Conservation (phyloP, 2,888 invertebrate species). For the Ophonus ardosiacus region DNA sequence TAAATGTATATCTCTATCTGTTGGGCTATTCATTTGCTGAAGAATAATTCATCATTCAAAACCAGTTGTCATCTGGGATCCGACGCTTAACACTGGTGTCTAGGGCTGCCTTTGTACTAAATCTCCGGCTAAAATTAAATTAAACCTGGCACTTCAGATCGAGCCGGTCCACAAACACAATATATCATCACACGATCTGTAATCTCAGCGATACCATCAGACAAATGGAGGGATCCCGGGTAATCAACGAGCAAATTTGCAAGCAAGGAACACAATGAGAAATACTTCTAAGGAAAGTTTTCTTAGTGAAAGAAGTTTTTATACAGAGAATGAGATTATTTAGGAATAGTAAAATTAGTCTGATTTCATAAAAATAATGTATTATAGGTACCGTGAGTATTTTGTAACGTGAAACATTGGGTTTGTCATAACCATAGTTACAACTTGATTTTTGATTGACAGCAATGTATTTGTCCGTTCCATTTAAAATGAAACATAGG, state of each 20-base stretch:
- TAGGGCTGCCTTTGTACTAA: constrained; percentile 50
- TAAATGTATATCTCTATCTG: too few species aligned
- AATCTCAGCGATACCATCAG: neutral
- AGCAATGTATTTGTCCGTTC: too few species aligned
- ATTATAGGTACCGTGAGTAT: too few species aligned
- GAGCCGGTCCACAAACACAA: constrained; percentile 37
- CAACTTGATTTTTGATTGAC: too few species aligned
- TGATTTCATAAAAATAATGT: too few species aligned
- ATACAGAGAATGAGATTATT: too few species aligned
- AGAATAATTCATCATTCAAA: neutral
- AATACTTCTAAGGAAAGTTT: neutral
- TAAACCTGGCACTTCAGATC: constrained; percentile 57
- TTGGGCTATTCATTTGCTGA: neutral
- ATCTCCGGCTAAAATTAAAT: constrained; percentile 58
- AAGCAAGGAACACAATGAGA: neutral
- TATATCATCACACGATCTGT: constrained; percentile 39
- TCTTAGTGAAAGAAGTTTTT: too few species aligned
- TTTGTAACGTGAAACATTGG: too few species aligned
- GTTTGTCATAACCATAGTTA: too few species aligned
- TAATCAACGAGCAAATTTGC: neutral
- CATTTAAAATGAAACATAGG: too few species aligned
- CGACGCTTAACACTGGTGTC: neutral
- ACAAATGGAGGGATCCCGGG: neutral
- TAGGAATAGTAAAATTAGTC: too few species aligned
- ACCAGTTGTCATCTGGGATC: neutral